Evolutionary conservation across 2,113 vertebrate genomes (phyloP), one percentile per base, ranked within the genome.

Genomic region (Athene cunicularia): DNA sequence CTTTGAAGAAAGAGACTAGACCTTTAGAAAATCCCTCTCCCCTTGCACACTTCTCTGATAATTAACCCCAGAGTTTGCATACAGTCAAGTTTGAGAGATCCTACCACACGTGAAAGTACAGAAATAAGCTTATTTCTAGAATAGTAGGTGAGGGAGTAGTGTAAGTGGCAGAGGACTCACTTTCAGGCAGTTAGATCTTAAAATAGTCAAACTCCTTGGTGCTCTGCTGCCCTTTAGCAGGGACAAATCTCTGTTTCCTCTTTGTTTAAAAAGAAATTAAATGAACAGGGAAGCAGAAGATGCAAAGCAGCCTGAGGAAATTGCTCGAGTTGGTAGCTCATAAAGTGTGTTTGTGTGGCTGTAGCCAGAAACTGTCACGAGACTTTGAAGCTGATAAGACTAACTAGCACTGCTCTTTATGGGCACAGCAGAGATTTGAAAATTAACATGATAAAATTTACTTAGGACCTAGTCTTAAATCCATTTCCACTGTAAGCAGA

Each of bases 1-100:
- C 74, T 96, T 96, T 87, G 93, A 95, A 96, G 93, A 80, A 87
- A 87, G 53, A 79, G 81, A 41, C n/a, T n/a, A 95, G 80, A 86
- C 81, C 77, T 79, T 87, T 49, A 88, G 77, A 93, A 97, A 94
- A 92, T 91, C 91, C 32, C 37, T 88, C 58, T 89, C 66, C 58
- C 60, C 74, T 88, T 85, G 64, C 89, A 73, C 91, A 77, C 91
- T 89, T 90, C 28, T 94, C 60, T 91, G 49, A 76, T 95, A 95
- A 93, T 95, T 97, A 96, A 91, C 89, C 87, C 81, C 56, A 41
- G 23, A 2, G 2, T 95, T 93, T 94, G 89, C 84, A 59, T 83
- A 76, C 41, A 26, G 11, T 82, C 92, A 45, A 47, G 17, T 70
- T 85, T 52, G 87, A 93, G 88, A 86, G 62, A 72, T 87, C 55